Evolutionary conservation across 1,140 invertebrate species (phyloP).

Genomic region (Rhizoglyphus robini): DNA sequence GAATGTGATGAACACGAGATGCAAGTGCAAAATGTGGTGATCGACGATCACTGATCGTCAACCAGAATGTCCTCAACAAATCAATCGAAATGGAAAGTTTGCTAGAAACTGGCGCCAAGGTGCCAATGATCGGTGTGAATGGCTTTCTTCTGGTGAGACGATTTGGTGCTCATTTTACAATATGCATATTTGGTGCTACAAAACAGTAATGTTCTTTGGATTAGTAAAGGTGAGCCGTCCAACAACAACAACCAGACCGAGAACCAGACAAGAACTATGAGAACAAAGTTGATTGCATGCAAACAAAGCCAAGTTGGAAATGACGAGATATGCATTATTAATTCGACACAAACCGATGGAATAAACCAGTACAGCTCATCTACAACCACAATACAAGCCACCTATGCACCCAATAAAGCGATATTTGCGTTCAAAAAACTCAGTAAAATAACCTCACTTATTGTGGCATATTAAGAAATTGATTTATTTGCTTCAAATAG

Average conservation of each 20-base stretch:
- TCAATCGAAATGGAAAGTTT: no score
- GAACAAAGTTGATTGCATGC: background rate
- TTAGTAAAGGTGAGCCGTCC: background rate
- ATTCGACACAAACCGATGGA: no score
- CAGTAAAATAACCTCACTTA: no score
- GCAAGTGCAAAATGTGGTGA: background rate
- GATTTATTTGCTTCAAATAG: no score
- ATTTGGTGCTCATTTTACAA: background rate
- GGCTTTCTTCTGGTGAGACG: background rate
- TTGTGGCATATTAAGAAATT: no score
- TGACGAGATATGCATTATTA: background rate
- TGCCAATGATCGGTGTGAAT: background rate
- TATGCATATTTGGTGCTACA: background rate
- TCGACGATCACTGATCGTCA: no score
- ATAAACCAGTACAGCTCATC: no score
- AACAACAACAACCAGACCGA: background rate
- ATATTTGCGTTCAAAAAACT: no score
- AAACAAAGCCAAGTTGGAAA: background rate
- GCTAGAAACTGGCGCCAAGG: no score
- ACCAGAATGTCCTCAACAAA: no score
- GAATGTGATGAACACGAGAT: background rate
- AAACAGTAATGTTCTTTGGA: background rate
- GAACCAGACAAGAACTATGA: background rate
- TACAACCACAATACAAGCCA: no score
- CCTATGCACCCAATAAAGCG: no score